phyloP scores from a whole-genome alignment of 2,113 vertebrate genomes.

The Pollimyrus isidori region DNA sequence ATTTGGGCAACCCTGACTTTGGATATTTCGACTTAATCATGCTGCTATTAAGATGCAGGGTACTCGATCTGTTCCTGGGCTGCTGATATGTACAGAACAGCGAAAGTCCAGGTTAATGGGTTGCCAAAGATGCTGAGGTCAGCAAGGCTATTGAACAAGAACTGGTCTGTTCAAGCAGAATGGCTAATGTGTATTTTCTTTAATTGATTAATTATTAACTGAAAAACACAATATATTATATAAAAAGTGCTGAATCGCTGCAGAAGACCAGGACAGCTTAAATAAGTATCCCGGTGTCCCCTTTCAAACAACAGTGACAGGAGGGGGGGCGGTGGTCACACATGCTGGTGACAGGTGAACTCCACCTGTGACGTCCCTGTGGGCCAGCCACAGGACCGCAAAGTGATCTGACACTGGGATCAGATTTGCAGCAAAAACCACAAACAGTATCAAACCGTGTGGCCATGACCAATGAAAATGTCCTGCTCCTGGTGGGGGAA shows the following conservation, averaged over 20 bases:
- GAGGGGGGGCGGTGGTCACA: background rate
- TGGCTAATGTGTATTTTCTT: background rate
- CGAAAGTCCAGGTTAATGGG: constrained; percentile 74
- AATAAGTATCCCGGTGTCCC: background rate
- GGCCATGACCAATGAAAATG: background rate
- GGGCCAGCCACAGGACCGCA: background rate
- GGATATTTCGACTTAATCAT: background rate
- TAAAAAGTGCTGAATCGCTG: background rate
- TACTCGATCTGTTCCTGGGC: background rate
- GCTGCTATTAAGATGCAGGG: background rate
- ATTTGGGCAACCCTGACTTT: background rate
- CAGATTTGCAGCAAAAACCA: background rate
- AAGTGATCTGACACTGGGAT: background rate
- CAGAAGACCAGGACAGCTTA: background rate
- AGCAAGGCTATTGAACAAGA: constrained; percentile 63
- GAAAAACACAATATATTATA: background rate
- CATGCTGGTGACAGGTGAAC: background rate
- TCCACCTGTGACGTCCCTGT: background rate
- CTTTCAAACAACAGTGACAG: background rate
- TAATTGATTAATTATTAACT: background rate
- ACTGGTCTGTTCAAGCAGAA: constrained; percentile 36
- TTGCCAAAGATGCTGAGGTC: constrained; percentile 38
- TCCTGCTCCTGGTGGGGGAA: background rate
- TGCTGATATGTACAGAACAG: constrained; percentile 47
- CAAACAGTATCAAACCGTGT: background rate